phyloP scores from a whole-genome alignment of 2,797 vertebrate species.

The Acropternis orthonyx region DNA sequence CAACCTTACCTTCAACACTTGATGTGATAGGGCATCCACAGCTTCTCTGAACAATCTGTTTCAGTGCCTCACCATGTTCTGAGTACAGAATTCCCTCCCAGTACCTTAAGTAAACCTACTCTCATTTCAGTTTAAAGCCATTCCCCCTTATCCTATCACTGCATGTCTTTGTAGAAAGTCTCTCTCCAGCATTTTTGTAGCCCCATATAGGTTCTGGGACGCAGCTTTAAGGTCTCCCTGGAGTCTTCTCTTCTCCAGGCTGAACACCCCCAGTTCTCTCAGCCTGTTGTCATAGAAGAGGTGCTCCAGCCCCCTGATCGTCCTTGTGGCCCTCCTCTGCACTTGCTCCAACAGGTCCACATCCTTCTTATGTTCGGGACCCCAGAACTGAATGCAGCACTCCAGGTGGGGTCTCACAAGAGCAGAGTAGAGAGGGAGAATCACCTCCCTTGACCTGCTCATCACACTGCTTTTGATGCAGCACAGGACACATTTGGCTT shows the following conservation, averaged over 20 bases:
- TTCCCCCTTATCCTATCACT: background rate
- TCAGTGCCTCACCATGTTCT: background rate
- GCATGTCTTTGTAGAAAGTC: background rate
- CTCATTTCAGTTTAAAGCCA: background rate
- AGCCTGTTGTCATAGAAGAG: accelerated
- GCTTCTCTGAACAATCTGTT: background rate
- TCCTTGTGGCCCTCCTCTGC: background rate
- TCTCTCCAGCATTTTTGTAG: background rate
- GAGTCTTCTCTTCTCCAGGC: background rate
- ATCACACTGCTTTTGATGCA: accelerated
- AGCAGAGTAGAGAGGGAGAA: background rate
- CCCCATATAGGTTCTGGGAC: background rate
- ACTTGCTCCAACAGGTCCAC: background rate
- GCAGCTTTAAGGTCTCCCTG: background rate
- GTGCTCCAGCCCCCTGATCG: background rate
- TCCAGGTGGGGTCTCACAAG: background rate
- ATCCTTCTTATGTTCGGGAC: background rate
- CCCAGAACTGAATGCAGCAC: background rate
- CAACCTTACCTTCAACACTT: background rate
- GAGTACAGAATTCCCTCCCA: background rate
- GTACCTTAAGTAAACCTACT: background rate
- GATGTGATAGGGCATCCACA: background rate
- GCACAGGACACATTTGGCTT: background rate
- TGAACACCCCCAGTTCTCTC: background rate
- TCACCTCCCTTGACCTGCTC: background rate